Conservation (phyloP, 1,140 invertebrate species). For the Scaptomyza graminum region DNA sequence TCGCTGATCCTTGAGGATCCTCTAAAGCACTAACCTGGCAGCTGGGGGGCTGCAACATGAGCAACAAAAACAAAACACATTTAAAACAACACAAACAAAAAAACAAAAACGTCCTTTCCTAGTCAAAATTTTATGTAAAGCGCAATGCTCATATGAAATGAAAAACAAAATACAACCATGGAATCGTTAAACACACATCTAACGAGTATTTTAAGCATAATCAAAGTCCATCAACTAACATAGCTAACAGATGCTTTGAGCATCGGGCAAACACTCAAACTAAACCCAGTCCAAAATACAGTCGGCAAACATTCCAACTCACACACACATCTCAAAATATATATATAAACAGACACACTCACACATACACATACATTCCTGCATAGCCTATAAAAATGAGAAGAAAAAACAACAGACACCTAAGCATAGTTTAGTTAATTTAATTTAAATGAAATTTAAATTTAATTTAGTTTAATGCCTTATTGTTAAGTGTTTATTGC, state of each 20-base stretch:
- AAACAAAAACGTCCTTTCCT: conserved; percentile 77
- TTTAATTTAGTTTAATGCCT: conserved; percentile 79
- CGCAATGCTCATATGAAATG: conserved; percentile 41
- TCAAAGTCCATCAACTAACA: conserved; percentile 37
- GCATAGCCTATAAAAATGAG: conserved; percentile 55
- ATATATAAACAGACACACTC: not conserved
- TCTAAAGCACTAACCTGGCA: conserved; percentile 5
- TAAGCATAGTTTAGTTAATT: conserved; percentile 75
- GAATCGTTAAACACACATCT: conserved; percentile 21
- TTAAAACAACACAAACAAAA: conserved; percentile 12
- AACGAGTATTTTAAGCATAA: conserved; percentile 33
- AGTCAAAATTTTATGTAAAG: conserved; percentile 81
- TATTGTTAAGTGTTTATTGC: conserved; percentile 66
- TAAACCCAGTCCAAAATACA: conserved; percentile 39
- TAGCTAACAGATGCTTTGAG: conserved; percentile 66
- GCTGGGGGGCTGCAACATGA: conserved; percentile 1
- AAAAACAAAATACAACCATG: conserved; percentile 15
- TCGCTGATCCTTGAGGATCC: conserved; percentile 41
- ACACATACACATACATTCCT: conserved; percentile 58
- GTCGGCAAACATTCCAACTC: conserved; percentile 19
- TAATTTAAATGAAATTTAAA: conserved; percentile 83
- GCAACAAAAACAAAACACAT: conserved; percentile 5
- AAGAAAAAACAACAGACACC: conserved; percentile 18
- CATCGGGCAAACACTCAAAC: conserved; percentile 37
- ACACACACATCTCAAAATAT: conserved; percentile 34